Evolutionary conservation across 2,113 vertebrate species (phyloP).

Genomic region (Ictalurus punctatus): DNA sequence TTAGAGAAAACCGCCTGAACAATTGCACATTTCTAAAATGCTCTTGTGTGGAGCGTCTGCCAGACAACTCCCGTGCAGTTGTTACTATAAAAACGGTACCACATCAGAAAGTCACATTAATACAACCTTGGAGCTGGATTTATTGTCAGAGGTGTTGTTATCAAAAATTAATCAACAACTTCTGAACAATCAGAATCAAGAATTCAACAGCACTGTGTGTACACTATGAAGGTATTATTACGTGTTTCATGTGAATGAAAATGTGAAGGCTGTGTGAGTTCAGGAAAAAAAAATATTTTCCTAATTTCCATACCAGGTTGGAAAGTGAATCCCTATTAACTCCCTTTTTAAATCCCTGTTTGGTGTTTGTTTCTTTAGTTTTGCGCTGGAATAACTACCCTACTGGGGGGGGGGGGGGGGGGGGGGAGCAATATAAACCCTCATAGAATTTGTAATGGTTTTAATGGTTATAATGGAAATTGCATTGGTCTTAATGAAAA

Average conservation of each 20-base stretch:
- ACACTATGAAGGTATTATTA: neutral
- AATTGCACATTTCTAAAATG: neutral
- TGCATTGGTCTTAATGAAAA: too few relatives aligned
- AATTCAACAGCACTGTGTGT: neutral
- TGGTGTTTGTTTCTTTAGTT: too few relatives aligned
- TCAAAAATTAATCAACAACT: neutral
- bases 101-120: neutral
- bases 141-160: neutral
- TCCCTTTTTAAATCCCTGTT: too few relatives aligned
- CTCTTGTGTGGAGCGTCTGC: neutral
- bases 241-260: neutral
- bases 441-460: too few relatives aligned
- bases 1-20: neutral
- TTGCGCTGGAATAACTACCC: too few relatives aligned
- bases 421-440: too few relatives aligned
- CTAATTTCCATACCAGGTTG: too few relatives aligned
- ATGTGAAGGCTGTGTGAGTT: neutral
- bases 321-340: too few relatives aligned
- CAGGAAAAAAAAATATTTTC: neutral
- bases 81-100: neutral
- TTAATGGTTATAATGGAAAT: too few relatives aligned
- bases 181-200: neutral
- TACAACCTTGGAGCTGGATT: neutral
- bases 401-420: too few relatives aligned
- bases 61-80: neutral